Conservation (phyloP, 2,113 vertebrate species). For the Neogale vison region DNA sequence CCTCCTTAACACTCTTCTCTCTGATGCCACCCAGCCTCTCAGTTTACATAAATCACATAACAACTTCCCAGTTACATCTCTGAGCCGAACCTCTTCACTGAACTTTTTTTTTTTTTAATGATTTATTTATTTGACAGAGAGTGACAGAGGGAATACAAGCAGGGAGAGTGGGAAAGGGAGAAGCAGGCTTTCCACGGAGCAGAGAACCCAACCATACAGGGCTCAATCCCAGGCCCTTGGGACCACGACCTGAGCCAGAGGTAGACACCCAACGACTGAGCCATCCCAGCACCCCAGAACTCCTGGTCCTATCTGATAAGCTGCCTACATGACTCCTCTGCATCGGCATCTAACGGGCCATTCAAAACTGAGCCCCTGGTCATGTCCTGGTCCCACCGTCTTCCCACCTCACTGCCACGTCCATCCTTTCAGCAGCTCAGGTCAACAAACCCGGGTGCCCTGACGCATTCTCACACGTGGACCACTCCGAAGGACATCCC, state of each 20-base stretch:
- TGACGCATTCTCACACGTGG: neutral
- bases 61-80: neutral
- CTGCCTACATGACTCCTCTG: neutral
- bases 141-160: no score
- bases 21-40: neutral
- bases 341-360: neutral
- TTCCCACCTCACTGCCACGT: neutral
- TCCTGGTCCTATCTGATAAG: neutral
- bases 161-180: no score
- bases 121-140: no score
- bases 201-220: no score
- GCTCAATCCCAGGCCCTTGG: no score
- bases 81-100: neutral
- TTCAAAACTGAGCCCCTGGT: neutral
- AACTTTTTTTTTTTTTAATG: neutral
- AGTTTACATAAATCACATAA: neutral
- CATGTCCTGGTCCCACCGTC: neutral
- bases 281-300: neutral
- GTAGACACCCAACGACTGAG: no score
- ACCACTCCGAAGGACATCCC: neutral
- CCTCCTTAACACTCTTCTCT: neutral
- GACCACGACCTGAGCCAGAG: no score
- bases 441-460: neutral
- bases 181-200: no score
- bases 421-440: neutral